Evolutionary conservation across 2,888 invertebrate genomes (phyloP), one percentile per base, ranked within the genome.

Genomic region (Blera fallax): DNA sequence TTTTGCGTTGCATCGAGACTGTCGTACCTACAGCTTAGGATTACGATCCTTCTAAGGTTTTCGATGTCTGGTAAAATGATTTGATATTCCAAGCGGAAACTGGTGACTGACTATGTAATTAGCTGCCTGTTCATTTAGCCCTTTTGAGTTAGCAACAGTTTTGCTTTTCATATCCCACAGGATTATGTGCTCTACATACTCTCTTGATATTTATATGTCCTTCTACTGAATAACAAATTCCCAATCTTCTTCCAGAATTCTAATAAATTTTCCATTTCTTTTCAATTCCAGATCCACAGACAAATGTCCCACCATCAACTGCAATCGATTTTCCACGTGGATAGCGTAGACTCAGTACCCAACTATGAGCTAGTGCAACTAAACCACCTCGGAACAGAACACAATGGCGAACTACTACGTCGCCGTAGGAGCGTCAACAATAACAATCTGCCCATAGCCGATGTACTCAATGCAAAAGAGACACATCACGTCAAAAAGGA

Each of bases 231-330:
- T n/a, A n/a, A n/a, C n/a, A n/a, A n/a, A n/a, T 24, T 3, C 4
- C 24, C 24, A 24, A 24, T 24, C 6, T 14, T 14, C 5, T 14
- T 3, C n/a, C n/a, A 52, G 5, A 52, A 27, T 6, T 14, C 24
- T 43, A 24, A 48, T 32, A 0, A 37, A 1, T 18, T 77, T 69
- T 81, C 87, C 74, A 11, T 82, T 74, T 87, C 87, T 85, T 89
- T 89, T 89, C 91, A 91, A 91, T 95, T 95, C 65, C 95, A 97
- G 97, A 94, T 97, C 91, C 97, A 98, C 94, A 96, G 96, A 93
- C 95, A 95, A 91, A 97, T 98, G 97, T 96, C 96, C 88, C 92
- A 94, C 90, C 95, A 96, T 87, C 97, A 98, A 93, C 93, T 97
- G 90, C 94, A 94, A 91, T 94, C 94, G 90, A 95, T 97, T 87